phyloP scores from a whole-genome alignment of 2,797 vertebrate genomes.

The Stomatorhinus walkeri region DNA sequence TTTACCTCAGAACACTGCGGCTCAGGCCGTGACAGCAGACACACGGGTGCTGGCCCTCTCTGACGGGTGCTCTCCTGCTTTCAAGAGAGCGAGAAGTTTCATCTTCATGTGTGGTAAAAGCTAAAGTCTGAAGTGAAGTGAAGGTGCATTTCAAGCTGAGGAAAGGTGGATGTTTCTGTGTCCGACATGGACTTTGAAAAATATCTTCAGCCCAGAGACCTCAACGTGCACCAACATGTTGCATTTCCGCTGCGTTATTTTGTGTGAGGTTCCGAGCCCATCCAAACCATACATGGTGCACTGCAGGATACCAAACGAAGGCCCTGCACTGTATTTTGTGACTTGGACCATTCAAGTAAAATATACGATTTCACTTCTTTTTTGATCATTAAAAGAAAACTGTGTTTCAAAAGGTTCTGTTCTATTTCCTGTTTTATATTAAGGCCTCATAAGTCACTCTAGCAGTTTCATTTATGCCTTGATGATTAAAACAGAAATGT shows the following conservation, averaged over 20 bases:
- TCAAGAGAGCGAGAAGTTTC: neutral
- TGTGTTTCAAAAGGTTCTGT: neutral
- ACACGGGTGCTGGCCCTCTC: neutral
- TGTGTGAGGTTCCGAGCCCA: neutral
- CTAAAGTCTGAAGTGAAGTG: neutral
- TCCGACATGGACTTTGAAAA: neutral
- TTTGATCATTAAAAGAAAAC: constrained; percentile 15
- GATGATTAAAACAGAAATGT: constrained; percentile 21
- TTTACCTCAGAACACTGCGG: neutral
- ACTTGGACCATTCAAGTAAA: neutral
- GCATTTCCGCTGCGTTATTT: neutral
- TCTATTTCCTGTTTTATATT: constrained; percentile 21
- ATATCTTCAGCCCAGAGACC: neutral
- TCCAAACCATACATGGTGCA: neutral
- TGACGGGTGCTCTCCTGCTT: neutral
- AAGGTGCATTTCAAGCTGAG: neutral
- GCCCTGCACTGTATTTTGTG: neutral
- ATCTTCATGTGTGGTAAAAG: neutral
- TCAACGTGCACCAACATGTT: constrained; percentile 15
- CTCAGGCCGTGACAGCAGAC: neutral
- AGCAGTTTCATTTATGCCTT: constrained; percentile 10
- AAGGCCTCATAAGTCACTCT: constrained; percentile 11
- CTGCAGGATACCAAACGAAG: neutral
- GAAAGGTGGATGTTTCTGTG: neutral
- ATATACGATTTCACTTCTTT: neutral